These are phyloP conservation scores for Osmerus mordax DNA, from an alignment of 2,113 vertebrate genomes.

Conservation along the genomic window DNA sequence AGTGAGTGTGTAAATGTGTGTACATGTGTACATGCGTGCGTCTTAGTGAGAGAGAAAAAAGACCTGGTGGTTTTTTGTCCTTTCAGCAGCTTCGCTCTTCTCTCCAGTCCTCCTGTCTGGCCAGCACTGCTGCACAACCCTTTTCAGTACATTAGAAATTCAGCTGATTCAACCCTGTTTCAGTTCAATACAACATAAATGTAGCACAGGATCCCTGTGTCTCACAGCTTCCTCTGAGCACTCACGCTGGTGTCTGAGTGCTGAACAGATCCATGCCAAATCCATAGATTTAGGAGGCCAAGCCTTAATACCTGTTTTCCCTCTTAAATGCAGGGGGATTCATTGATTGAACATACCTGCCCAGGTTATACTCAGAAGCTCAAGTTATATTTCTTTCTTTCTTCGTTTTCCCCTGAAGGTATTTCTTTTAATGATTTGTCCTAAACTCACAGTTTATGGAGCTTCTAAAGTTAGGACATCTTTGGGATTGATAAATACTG, in stretches of 20 bases:
- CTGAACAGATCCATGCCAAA: background rate
- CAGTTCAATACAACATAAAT: conserved; percentile 9
- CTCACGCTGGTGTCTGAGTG: conserved; percentile 9
- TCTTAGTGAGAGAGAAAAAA: background rate
- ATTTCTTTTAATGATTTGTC: background rate
- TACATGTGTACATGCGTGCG: background rate
- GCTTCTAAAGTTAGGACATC: too few relatives aligned
- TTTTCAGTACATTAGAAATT: conserved; percentile 26
- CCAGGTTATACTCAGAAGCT: background rate
- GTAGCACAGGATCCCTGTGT: background rate
- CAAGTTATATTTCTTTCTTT: background rate
- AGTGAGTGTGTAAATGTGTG: too few relatives aligned
- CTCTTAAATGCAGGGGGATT: conserved; percentile 3
- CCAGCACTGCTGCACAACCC: background rate
- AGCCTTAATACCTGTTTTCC: background rate
- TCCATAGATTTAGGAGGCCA: conserved; percentile 1
- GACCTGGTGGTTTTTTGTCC: background rate
- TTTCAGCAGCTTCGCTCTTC: conserved; percentile 9
- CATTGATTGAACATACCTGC: conserved; percentile 3
- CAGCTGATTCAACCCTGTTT: conserved; percentile 23
- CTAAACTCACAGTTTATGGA: background rate
- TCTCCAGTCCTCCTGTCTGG: background rate
- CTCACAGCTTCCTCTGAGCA: background rate
- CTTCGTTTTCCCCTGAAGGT: background rate
- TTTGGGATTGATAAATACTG: too few relatives aligned